A percentile compares a stretch with the other conserved stretches of the same genome.
These are phyloP conservation scores for Lepidostoma basale DNA, from an alignment of 1,140 invertebrate species.

Conservation along the genomic window DNA sequence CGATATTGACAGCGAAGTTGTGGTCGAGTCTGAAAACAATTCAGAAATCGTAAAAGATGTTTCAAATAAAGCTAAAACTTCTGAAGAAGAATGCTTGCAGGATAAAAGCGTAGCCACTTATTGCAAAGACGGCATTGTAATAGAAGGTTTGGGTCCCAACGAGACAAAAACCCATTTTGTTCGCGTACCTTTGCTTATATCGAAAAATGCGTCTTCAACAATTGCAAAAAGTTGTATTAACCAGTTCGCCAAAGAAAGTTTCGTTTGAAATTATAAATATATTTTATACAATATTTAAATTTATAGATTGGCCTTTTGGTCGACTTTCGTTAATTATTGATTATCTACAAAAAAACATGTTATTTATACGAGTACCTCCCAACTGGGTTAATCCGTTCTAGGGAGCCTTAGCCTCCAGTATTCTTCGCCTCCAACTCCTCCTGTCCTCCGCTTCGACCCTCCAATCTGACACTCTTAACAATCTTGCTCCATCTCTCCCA, in stretches of 20 bases:
- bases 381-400: too few relatives aligned
- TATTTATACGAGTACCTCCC: too few relatives aligned
- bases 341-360: background rate
- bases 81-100: background rate
- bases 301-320: background rate
- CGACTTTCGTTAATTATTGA: background rate
- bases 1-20: constrained; percentile 19
- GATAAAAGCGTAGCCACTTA: constrained; percentile 5
- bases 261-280: constrained; percentile 33
- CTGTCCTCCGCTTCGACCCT: too few relatives aligned
- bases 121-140: constrained; percentile 36
- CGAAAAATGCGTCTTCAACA: constrained; percentile 32
- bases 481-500: too few relatives aligned
- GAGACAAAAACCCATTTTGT: constrained; percentile 44
- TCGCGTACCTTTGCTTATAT: constrained; percentile 37
- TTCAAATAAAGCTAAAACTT: background rate
- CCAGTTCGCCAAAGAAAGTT: constrained; percentile 43
- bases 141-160: constrained; percentile 35
- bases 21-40: background rate
- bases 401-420: too few relatives aligned
- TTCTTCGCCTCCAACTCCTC: too few relatives aligned
- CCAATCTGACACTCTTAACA: too few relatives aligned
- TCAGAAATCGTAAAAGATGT: constrained; percentile 2
- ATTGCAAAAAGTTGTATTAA: constrained; percentile 29
- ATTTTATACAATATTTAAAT: background rate